These are phyloP conservation scores for Carassius gibelio DNA, from an alignment of 2,113 vertebrate genomes.

Conservation along the genomic window DNA sequence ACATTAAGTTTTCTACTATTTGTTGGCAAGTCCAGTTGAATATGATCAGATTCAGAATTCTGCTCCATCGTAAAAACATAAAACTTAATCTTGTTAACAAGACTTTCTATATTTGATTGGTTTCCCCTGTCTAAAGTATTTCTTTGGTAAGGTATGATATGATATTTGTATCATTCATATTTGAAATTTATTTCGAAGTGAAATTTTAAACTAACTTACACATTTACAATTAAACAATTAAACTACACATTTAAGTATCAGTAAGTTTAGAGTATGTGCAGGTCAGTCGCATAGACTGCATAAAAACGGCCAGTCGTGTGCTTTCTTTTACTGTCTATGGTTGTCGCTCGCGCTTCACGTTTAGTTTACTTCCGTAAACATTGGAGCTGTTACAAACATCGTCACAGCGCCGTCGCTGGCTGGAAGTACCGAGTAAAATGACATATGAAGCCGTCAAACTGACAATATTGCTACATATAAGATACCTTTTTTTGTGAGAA, in stretches of 20 bases:
- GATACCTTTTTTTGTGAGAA: not conserved
- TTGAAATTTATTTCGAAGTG: not conserved
- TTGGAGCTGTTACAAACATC: not conserved
- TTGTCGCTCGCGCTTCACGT: not conserved
- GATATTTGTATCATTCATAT: not conserved
- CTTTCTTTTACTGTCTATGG: too few species aligned
- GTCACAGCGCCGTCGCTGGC: constrained; percentile 24
- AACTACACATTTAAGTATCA: not conserved
- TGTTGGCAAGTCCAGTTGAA: constrained; percentile 52
- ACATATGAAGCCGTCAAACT: not conserved
- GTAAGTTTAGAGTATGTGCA: not conserved
- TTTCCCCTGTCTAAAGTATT: not conserved
- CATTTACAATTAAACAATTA: not conserved
- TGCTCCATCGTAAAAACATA: constrained; percentile 62
- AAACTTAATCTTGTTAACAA: not conserved
- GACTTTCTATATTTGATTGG: not conserved
- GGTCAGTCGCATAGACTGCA: too few species aligned
- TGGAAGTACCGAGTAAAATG: not conserved
- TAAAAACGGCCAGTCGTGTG: too few species aligned
- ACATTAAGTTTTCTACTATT: constrained; percentile 62
- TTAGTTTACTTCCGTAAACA: constrained; percentile 70
- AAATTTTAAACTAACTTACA: not conserved
- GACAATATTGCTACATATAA: too few species aligned
- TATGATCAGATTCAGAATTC: not conserved
- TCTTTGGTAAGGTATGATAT: not conserved